Conservation (phyloP, 2,797 vertebrate genomes). For the Diceros bicornis region DNA sequence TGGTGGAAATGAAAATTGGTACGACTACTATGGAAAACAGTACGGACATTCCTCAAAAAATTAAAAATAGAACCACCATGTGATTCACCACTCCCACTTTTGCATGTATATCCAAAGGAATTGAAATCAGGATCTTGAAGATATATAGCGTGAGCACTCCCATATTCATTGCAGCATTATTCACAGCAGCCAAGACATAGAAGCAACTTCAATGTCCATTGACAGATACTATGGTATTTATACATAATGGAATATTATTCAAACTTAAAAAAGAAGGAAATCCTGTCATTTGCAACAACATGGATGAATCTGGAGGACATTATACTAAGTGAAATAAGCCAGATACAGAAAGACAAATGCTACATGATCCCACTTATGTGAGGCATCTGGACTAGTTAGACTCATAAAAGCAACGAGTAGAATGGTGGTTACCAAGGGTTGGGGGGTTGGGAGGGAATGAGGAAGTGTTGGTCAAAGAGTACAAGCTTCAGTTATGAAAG, state of each 20-base stretch:
- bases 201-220: neutral
- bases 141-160: neutral
- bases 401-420: neutral
- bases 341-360: neutral
- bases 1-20: neutral
- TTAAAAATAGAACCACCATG: neutral
- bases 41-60: neutral
- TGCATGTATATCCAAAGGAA: neutral
- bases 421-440: neutral
- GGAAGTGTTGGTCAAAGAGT: neutral
- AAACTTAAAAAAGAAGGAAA: neutral
- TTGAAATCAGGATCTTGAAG: neutral
- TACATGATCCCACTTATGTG: neutral
- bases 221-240: neutral
- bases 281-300: neutral
- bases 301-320: neutral
- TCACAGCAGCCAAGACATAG: neutral
- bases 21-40: neutral
- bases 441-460: accelerated
- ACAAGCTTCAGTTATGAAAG: neutral
- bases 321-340: neutral
- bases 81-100: neutral
- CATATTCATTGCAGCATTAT: neutral
- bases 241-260: neutral
- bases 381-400: neutral